Percentiles rank a stretch among this genome's conserved stretches.
Evolutionary conservation across 2,113 vertebrate genomes (phyloP).

Genomic region (Pogonocichla stellata): DNA sequence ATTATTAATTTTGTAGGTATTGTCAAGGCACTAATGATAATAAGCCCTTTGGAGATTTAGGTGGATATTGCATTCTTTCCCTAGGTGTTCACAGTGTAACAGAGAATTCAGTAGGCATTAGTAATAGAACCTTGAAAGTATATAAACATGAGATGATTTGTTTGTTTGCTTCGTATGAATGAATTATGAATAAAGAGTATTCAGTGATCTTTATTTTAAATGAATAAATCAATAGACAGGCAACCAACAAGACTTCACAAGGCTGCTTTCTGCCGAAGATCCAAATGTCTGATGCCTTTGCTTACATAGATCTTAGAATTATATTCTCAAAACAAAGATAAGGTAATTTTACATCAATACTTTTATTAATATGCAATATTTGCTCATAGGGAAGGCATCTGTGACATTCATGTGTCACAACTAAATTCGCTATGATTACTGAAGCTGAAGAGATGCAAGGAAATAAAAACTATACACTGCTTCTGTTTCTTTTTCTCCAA

Average conservation of each 20-base stretch:
- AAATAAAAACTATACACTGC: background rate
- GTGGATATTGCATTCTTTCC: conserved; percentile 27
- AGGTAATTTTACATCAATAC: background rate
- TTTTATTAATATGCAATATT: background rate
- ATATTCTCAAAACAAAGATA: background rate
- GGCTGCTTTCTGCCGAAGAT: background rate
- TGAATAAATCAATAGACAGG: background rate
- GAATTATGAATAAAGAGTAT: background rate
- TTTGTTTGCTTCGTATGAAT: background rate
- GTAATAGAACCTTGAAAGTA: background rate
- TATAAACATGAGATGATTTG: background rate
- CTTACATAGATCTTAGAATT: background rate
- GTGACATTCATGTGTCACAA: background rate
- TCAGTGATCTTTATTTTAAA: background rate
- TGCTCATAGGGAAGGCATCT: background rate
- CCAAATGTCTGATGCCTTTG: background rate
- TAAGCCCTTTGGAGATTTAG: conserved; percentile 14
- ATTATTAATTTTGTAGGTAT: conserved; percentile 37
- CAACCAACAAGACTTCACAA: background rate
- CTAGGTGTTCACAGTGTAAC: background rate
- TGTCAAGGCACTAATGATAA: conserved; percentile 1
- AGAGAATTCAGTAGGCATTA: background rate
- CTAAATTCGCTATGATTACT: background rate
- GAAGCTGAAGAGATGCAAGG: background rate
- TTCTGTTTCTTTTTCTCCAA: background rate